phyloP scores from a whole-genome alignment of 2,888 invertebrate species.

The Conus canariensis region DNA sequence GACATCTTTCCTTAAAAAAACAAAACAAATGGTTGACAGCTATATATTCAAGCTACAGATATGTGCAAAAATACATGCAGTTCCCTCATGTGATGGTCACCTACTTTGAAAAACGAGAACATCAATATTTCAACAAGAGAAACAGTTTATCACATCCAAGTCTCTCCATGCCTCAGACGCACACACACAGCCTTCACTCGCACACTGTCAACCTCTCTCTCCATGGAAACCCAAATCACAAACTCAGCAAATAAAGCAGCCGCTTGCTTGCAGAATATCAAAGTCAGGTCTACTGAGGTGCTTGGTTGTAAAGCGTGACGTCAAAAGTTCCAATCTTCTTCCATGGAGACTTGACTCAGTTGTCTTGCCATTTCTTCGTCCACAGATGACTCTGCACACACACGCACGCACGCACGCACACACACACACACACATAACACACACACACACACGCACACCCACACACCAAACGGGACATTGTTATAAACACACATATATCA shows the following conservation, averaged over 20 bases:
- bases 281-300: background rate
- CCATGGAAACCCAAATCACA: background rate
- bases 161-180: background rate
- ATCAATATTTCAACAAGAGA: background rate
- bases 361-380: slow-evolving; percentile 50
- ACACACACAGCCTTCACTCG: background rate
- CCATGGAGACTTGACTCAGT: slow-evolving; percentile 53
- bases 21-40: no score
- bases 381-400: slow-evolving; percentile 37
- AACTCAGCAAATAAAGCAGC: background rate
- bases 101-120: no score
- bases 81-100: no score
- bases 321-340: slow-evolving; percentile 54
- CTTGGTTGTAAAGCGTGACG: background rate
- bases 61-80: no score
- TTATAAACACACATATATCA: no score
- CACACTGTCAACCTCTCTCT: background rate
- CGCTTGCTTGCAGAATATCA: background rate
- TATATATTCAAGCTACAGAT: no score
- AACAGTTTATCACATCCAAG: background rate
- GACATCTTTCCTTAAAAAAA: no score
- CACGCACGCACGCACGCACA: background rate
- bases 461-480: no score
- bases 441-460: no score
- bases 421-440: no score